Evolutionary conservation across 2,113 vertebrate species (phyloP).

Genomic region (Glaucomys volans): DNA sequence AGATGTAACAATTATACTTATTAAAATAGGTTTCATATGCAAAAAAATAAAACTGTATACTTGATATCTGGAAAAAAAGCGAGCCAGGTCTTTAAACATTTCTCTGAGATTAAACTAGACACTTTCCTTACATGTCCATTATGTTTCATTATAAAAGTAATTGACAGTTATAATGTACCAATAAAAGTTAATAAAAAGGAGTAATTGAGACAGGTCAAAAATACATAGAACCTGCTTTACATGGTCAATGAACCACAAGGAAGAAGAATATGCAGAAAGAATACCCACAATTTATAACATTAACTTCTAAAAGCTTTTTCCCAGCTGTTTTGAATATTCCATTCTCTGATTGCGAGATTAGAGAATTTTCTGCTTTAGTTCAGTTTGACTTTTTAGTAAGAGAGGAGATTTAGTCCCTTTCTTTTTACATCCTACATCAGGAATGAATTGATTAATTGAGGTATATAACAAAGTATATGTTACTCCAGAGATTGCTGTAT

Average conservation of each 20-base stretch:
- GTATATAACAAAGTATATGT: neutral
- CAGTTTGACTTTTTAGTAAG: neutral
- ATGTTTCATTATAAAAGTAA: neutral
- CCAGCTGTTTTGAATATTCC: neutral
- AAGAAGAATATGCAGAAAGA: neutral
- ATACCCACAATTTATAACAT: neutral
- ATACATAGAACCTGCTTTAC: neutral
- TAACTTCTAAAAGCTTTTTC: neutral
- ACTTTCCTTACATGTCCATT: neutral
- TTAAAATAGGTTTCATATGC: neutral
- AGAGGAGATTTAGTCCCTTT: neutral
- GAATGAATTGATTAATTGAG: neutral
- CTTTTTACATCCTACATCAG: neutral
- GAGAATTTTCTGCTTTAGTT: neutral
- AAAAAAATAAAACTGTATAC: neutral
- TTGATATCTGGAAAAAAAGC: neutral
- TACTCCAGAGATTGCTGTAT: neutral
- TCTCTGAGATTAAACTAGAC: neutral
- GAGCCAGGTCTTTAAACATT: neutral
- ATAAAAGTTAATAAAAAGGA: too few species aligned
- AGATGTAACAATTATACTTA: neutral
- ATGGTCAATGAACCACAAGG: neutral
- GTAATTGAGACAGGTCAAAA: neutral
- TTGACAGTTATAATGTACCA: neutral
- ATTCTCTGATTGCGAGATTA: neutral